These are phyloP conservation scores for Lissocephala sabroskyi DNA, from an alignment of 2,888 invertebrate genomes.

Conservation along the genomic window DNA sequence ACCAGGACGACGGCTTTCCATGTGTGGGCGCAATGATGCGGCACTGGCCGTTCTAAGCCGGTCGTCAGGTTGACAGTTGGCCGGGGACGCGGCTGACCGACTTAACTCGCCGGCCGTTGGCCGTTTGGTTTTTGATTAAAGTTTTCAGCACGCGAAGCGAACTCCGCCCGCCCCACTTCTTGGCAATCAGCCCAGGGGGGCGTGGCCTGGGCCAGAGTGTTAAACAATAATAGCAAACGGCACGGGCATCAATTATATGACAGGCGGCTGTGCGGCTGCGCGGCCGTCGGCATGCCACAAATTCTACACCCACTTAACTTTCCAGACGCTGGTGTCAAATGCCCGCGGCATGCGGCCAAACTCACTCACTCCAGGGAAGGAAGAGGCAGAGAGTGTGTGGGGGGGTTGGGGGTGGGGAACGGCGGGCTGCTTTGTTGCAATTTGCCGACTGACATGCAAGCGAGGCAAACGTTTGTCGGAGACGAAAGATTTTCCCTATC, in stretches of 20 bases:
- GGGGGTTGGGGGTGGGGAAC: constrained; percentile 31
- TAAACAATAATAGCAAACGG: constrained; percentile 62
- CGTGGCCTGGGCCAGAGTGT: constrained; percentile 32
- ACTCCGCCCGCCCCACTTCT: constrained; percentile 35
- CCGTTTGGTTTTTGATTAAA: constrained; percentile 56
- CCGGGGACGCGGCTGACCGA: constrained; percentile 38
- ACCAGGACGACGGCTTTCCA: background rate
- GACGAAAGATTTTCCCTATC: no score
- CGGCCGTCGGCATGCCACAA: constrained; percentile 49
- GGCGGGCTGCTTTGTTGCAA: constrained; percentile 59
- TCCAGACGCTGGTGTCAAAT: constrained; percentile 64
- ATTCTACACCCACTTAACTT: constrained; percentile 59
- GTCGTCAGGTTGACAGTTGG: constrained; percentile 54
- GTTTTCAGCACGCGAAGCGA: constrained; percentile 41
- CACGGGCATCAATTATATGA: constrained; percentile 62
- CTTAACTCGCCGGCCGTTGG: constrained; percentile 16
- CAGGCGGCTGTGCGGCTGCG: no score
- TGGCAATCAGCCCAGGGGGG: constrained; percentile 29
- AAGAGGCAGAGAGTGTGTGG: no score
- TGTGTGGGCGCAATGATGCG: constrained; percentile 47
- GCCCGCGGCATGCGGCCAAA: constrained; percentile 46
- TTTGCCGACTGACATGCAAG: constrained; percentile 38
- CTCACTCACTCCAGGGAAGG: no score
- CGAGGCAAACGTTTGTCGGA: background rate
- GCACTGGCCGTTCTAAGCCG: constrained; percentile 9